Percentiles rank a stretch among this genome's conserved stretches.
phyloP scores from a whole-genome alignment of 2,888 invertebrate species.

The Drosophila leonis region DNA sequence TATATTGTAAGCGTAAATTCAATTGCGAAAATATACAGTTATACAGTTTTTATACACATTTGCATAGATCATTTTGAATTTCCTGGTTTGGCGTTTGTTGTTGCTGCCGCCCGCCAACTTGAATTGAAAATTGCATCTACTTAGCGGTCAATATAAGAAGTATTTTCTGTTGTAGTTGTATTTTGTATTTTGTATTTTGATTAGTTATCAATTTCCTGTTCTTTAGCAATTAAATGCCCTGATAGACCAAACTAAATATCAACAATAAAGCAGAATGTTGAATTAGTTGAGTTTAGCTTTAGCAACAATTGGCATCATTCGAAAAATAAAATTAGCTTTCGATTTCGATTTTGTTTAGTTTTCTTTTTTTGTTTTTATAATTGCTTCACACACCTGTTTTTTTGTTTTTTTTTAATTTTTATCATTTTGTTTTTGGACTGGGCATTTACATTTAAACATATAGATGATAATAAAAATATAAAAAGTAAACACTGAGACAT shows the following conservation, averaged over 20 bases:
- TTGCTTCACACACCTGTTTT: conserved; percentile 52
- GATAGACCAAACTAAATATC: conserved; percentile 23
- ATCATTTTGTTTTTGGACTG: neutral
- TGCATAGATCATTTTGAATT: conserved; percentile 39
- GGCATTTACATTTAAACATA: conserved; percentile 51
- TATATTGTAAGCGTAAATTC: conserved; percentile 75
- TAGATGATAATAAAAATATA: conserved; percentile 35
- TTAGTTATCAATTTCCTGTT: conserved; percentile 56
- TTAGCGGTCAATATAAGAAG: conserved; percentile 53
- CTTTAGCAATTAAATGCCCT: conserved; percentile 13
- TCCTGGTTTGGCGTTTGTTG: conserved; percentile 33
- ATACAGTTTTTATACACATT: conserved; percentile 50
- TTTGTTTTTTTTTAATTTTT: neutral
- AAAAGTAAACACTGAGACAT: conserved; percentile 49
- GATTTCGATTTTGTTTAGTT: conserved; percentile 12
- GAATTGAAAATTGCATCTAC: conserved; percentile 68
- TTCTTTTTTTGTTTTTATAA: conserved; percentile 4
- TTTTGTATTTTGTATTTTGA: conserved; percentile 53
- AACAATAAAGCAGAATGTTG: conserved; percentile 43
- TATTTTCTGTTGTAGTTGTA: conserved; percentile 19
- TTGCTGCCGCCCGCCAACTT: conserved; percentile 34
- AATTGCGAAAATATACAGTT: conserved; percentile 79
- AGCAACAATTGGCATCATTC: conserved; percentile 31
- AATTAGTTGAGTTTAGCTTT: conserved; percentile 37
- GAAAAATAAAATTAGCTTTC: conserved; percentile 33